These are phyloP conservation scores for Crocodylus rhombifer DNA, from an alignment of 2,797 vertebrate genomes.

Conservation along the genomic window DNA sequence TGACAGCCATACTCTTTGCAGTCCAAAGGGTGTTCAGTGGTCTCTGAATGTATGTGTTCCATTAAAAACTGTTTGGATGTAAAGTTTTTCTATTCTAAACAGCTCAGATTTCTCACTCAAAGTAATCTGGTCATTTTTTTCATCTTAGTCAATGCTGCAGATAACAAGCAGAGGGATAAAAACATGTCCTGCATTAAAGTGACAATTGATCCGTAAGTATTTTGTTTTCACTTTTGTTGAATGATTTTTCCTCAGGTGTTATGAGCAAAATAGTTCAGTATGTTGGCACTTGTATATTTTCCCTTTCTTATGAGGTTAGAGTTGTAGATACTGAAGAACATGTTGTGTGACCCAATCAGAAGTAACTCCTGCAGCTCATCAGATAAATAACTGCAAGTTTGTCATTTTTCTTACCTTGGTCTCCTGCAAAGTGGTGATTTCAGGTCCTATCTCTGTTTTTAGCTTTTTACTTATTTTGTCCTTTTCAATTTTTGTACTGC, in stretches of 20 bases:
- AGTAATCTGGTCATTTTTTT: not conserved
- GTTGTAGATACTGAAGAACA: not conserved
- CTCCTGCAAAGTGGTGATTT: not conserved
- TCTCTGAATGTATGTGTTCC: not conserved
- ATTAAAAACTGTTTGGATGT: not conserved
- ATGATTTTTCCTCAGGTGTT: not conserved
- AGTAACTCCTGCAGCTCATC: not conserved
- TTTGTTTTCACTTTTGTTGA: not conserved
- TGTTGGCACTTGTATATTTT: not conserved
- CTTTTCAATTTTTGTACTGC: not conserved
- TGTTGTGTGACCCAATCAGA: accelerated
- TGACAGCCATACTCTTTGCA: not conserved
- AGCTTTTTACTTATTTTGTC: not conserved
- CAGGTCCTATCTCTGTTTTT: not conserved
- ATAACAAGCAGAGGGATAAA: constrained; percentile 98
- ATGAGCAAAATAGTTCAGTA: not conserved
- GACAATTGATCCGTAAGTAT: constrained; percentile 93
- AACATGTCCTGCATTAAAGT: constrained; percentile 96
- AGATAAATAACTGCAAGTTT: not conserved
- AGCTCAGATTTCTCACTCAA: not conserved
- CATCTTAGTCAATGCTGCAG: constrained; percentile 93
- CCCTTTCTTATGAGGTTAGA: not conserved
- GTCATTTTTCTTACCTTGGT: not conserved
- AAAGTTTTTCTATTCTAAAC: not conserved
- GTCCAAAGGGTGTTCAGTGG: not conserved